Conservation (phyloP, 2,888 invertebrate species). For the Sericinus montela region DNA sequence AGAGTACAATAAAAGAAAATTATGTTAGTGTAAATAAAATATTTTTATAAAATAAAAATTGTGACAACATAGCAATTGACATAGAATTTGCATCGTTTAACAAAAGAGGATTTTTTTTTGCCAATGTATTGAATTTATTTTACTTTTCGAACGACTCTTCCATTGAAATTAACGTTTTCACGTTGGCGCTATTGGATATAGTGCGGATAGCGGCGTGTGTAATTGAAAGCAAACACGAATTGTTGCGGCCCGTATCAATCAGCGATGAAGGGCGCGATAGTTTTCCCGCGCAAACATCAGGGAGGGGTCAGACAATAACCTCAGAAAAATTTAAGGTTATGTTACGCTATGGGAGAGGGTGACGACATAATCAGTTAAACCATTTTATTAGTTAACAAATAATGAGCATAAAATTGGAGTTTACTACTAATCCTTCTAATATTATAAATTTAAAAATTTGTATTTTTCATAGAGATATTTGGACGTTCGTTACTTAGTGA, state of each 20-base stretch:
- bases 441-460: too few relatives aligned
- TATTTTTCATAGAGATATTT: too few relatives aligned
- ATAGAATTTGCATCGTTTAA: too few relatives aligned
- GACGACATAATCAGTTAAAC: conserved; percentile 1
- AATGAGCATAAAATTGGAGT: too few relatives aligned
- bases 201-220: conserved; percentile 43
- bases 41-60: too few relatives aligned
- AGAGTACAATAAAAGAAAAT: too few relatives aligned
- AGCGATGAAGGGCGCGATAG: conserved; percentile 42
- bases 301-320: conserved; percentile 23
- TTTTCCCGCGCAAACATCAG: conserved; percentile 39
- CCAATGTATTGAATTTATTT: background rate
- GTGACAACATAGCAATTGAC: too few relatives aligned
- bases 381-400: background rate
- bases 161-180: background rate
- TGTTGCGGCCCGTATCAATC: conserved; percentile 73
- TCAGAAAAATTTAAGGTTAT: conserved; percentile 7
- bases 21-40: too few relatives aligned
- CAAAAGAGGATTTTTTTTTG: too few relatives aligned
- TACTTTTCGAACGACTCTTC: background rate
- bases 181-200: conserved; percentile 8
- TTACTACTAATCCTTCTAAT: too few relatives aligned
- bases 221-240: conserved; percentile 75
- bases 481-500: too few relatives aligned
- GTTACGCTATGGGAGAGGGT: background rate